Conservation (phyloP, 2,797 vertebrate genomes). For the Falco rusticolus region DNA sequence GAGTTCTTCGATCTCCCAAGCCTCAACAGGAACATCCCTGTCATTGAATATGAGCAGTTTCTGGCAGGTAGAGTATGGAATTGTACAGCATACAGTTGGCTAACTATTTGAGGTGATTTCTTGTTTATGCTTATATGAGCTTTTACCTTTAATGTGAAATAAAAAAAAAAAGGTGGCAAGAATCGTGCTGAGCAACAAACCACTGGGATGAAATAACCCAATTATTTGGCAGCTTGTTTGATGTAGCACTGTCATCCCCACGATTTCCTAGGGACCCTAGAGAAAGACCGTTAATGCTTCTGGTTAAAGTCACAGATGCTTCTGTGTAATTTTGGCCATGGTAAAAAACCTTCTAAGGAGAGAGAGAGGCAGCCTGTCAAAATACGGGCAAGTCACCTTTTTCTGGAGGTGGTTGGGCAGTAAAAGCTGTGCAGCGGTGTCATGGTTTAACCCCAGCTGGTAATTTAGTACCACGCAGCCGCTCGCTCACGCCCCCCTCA, state of each 20-base stretch:
- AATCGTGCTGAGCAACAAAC: background rate
- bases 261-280: accelerated
- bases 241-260: background rate
- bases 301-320: background rate
- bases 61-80: slow-evolving; percentile 83
- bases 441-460: no score
- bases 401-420: background rate
- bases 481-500: no score
- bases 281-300: background rate
- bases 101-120: background rate
- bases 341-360: background rate
- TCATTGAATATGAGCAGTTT: slow-evolving; percentile 94
- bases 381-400: background rate
- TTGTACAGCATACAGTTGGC: background rate
- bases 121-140: background rate
- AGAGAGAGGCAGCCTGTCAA: background rate
- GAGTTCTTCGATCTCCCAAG: slow-evolving; percentile 92
- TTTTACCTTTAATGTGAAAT: background rate
- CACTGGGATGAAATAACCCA: background rate
- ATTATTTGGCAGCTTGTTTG: background rate
- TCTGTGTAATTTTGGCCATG: background rate
- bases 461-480: no score
- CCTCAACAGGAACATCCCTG: slow-evolving; percentile 89
- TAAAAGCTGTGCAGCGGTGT: background rate
- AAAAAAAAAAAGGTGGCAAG: background rate